Conservation (phyloP, 2,113 vertebrate genomes). For the Atlantisia rogersi region DNA sequence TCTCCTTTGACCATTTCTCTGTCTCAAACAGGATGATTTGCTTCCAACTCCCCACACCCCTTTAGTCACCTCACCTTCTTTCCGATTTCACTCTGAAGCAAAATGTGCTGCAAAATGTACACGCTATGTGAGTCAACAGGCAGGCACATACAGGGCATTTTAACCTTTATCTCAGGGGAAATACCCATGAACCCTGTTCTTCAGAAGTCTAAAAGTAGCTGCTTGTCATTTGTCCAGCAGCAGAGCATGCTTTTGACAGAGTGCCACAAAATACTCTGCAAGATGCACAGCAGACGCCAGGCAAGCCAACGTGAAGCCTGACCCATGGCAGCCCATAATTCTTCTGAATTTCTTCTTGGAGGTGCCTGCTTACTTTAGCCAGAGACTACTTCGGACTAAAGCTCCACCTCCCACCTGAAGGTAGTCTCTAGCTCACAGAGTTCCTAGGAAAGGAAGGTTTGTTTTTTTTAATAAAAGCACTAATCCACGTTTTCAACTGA, state of each 20-base stretch:
- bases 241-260: not conserved
- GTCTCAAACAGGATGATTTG: not conserved
- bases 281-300: accelerated
- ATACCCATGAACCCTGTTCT: not conserved
- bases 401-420: not conserved
- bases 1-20: not conserved
- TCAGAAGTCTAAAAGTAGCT: not conserved
- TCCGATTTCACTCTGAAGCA: not conserved
- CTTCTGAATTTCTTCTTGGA: not conserved
- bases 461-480: not conserved
- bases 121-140: not conserved
- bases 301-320: accelerated
- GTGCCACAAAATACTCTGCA: not conserved
- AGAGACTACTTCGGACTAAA: not conserved
- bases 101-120: not conserved
- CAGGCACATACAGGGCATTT: not conserved
- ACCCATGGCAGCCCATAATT: accelerated
- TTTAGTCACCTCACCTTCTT: not conserved
- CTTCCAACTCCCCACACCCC: not conserved
- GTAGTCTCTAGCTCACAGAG: not conserved
- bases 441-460: not conserved
- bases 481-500: not conserved
- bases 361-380: not conserved
- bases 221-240: not conserved
- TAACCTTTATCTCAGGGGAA: not conserved